Conservation (phyloP, 2,113 vertebrate genomes). For the Miniopterus natalensis region DNA sequence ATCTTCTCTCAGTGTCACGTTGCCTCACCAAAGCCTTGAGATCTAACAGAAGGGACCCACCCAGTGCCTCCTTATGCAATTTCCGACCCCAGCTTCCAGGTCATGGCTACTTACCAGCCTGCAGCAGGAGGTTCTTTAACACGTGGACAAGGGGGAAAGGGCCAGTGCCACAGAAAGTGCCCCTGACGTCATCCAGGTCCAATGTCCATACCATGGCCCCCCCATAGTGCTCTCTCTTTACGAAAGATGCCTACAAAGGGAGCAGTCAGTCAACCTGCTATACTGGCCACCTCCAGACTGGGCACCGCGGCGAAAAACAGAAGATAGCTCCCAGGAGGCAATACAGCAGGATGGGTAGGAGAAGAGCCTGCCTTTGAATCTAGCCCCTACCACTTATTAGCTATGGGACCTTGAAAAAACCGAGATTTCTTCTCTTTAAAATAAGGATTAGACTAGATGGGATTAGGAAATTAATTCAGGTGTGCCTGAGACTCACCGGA, state of each 20-base stretch:
- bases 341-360: neutral
- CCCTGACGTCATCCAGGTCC: slow-evolving; percentile 92
- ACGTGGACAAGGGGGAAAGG: slow-evolving; percentile 88
- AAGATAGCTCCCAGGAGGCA: neutral
- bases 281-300: neutral
- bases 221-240: slow-evolving; percentile 87
- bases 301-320: neutral
- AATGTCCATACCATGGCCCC: slow-evolving; percentile 92
- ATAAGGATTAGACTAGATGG: neutral
- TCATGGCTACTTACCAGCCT: slow-evolving; percentile 72
- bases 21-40: neutral
- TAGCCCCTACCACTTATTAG: neutral
- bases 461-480: neutral
- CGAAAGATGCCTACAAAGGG: slow-evolving; percentile 86
- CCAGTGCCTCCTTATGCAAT: neutral
- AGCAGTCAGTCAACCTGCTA: neutral
- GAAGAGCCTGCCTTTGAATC: neutral
- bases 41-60: neutral
- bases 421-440: neutral
- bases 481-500: neutral
- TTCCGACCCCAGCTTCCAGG: neutral
- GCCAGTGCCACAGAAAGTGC: slow-evolving; percentile 88
- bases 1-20: neutral
- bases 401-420: neutral
- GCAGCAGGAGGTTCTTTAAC: slow-evolving; percentile 86